Evolutionary conservation across 2,113 vertebrate genomes (phyloP).

Genomic region (Podiceps cristatus): DNA sequence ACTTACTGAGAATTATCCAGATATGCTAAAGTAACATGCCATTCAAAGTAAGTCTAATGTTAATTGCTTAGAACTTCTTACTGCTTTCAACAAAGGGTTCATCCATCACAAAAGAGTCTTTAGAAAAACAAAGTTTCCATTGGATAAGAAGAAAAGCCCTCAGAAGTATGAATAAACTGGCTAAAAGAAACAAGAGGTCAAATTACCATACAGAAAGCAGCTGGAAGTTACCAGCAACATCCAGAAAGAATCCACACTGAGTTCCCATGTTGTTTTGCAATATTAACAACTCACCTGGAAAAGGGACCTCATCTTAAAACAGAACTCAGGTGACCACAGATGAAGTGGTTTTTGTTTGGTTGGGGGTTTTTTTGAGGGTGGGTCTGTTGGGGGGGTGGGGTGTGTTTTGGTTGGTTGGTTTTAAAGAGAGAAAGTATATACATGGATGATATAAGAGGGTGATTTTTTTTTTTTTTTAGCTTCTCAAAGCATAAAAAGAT

Average conservation of each 20-base stretch:
- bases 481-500: no score
- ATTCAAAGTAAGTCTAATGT: neutral
- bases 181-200: neutral
- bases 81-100: constrained; percentile 2
- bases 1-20: neutral
- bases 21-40: constrained; percentile 21
- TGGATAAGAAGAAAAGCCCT: neutral
- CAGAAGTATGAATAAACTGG: neutral
- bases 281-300: neutral
- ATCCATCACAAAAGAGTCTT: neutral
- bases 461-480: neutral
- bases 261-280: neutral
- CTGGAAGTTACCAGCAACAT: neutral
- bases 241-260: neutral
- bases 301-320: neutral
- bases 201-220: neutral
- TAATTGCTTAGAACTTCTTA: neutral
- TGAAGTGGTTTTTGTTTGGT: neutral
- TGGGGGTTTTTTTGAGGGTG: neutral
- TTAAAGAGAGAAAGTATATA: neutral
- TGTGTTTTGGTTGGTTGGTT: neutral
- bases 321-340: neutral
- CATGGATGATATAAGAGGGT: neutral
- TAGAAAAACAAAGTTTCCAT: constrained; percentile 18
- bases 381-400: neutral